These are phyloP conservation scores for Halcyon smyrnensis DNA, from an alignment of 2,797 vertebrate genomes.

Conservation along the genomic window DNA sequence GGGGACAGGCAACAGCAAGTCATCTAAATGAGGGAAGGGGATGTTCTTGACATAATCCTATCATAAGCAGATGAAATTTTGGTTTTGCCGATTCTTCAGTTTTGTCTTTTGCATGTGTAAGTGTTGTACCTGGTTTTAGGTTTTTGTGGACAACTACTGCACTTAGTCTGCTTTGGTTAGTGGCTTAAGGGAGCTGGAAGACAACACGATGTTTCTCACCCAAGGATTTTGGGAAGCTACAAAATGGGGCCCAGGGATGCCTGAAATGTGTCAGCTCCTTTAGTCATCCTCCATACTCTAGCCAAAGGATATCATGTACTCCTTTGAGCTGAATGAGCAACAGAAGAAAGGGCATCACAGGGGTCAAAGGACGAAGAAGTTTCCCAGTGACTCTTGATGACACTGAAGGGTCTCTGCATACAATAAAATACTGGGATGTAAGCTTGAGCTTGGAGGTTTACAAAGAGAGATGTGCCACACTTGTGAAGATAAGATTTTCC, in stretches of 20 bases:
- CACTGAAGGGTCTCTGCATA: not conserved
- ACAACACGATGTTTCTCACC: rapidly evolving
- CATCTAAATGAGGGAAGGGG: not conserved
- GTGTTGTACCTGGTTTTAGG: not conserved
- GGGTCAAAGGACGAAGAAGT: not conserved
- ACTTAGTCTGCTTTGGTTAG: not conserved
- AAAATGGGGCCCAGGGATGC: not conserved
- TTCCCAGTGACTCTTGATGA: not conserved
- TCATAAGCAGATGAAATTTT: not conserved
- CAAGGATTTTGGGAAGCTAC: not conserved
- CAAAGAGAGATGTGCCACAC: not conserved
- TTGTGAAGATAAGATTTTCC: not conserved
- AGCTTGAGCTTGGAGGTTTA: not conserved
- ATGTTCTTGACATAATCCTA: not conserved
- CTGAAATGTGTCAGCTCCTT: not conserved
- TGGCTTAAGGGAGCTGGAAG: not conserved
- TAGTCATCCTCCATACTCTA: not conserved
- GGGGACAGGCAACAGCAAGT: not conserved
- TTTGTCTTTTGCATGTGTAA: not conserved
- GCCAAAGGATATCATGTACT: not conserved
- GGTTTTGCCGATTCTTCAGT: not conserved
- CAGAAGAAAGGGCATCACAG: rapidly evolving
- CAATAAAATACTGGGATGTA: not conserved
- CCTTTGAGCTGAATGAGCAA: not conserved
- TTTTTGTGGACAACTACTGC: not conserved